Percentiles rank a stretch among this genome's conserved stretches.
Conservation (phyloP, 2,797 vertebrate species). For the Synanceia verrucosa region DNA sequence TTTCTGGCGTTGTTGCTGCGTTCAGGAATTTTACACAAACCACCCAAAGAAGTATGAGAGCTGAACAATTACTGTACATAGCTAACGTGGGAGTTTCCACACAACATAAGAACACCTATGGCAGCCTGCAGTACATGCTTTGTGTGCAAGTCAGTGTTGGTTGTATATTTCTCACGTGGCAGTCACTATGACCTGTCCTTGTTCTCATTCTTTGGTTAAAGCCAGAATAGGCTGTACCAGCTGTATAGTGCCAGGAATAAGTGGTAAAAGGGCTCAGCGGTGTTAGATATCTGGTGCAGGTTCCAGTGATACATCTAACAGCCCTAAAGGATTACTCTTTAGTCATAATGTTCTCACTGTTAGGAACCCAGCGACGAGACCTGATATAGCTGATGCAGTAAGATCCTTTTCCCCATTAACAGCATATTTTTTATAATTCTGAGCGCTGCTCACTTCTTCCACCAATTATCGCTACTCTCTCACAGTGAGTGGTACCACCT, state of each 20-base stretch:
- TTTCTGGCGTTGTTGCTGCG: background rate
- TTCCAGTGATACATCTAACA: background rate
- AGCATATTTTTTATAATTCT: conserved; percentile 34
- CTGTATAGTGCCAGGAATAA: background rate
- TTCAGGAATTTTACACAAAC: conserved; percentile 21
- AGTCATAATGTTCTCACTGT: conserved; percentile 6
- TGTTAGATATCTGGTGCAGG: conserved; percentile 3
- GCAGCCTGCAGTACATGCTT: background rate
- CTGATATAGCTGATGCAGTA: conserved; percentile 6
- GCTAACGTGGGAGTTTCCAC: conserved; percentile 42
- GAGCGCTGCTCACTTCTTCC: conserved; percentile 30
- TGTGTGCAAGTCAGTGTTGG: conserved; percentile 1
- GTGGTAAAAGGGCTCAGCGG: background rate
- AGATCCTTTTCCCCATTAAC: conserved; percentile 17
- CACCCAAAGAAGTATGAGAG: conserved; percentile 4
- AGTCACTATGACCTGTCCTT: background rate
- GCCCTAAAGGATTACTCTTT: conserved; percentile 6
- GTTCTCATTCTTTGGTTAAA: background rate
- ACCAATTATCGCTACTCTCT: conserved; percentile 38
- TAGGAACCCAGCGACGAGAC: background rate
- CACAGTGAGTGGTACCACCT: conserved; percentile 38
- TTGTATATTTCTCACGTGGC: conserved; percentile 17
- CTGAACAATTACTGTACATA: conserved; percentile 27
- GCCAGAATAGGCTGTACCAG: background rate
- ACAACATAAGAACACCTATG: conserved; percentile 11